Conservation (phyloP, 2,797 vertebrate genomes). For the Agapornis canus region DNA sequence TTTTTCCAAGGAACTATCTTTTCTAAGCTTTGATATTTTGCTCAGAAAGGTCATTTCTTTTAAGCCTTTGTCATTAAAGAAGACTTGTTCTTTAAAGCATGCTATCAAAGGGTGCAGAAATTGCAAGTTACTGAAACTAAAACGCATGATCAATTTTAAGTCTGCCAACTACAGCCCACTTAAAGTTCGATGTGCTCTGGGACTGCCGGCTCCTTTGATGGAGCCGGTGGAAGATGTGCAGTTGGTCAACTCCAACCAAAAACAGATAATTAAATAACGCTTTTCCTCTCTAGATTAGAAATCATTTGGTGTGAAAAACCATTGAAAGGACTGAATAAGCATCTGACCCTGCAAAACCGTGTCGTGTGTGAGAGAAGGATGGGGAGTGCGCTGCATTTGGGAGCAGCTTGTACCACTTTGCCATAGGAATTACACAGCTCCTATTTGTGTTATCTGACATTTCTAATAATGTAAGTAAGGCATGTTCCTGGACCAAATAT, state of each 20-base stretch:
- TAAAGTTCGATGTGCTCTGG: conserved; percentile 73
- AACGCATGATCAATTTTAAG: conserved; percentile 77
- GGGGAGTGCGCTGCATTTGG: background rate
- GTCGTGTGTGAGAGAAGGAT: background rate
- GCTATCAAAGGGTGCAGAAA: conserved; percentile 80
- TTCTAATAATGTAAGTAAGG: background rate
- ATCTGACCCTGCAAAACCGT: background rate
- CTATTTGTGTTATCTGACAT: background rate
- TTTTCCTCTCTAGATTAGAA: conserved; percentile 31
- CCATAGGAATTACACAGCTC: background rate
- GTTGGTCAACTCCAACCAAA: conserved; percentile 59
- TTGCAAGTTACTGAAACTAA: conserved; percentile 82
- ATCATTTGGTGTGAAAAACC: background rate
- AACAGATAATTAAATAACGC: conserved; percentile 71
- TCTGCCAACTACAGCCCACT: conserved; percentile 71
- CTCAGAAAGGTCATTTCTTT: conserved; percentile 80
- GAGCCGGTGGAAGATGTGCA: conserved; percentile 16
- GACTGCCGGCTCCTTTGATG: conserved; percentile 72
- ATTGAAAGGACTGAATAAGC: background rate
- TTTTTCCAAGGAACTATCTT: conserved; percentile 70
- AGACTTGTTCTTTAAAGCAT: conserved; percentile 77
- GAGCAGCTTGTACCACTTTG: background rate
- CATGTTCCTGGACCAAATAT: background rate
- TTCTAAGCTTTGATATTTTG: conserved; percentile 78
- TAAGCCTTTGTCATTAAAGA: conserved; percentile 81